Conservation (phyloP, 2,888 invertebrate species). For the Drosophila neotestacea region DNA sequence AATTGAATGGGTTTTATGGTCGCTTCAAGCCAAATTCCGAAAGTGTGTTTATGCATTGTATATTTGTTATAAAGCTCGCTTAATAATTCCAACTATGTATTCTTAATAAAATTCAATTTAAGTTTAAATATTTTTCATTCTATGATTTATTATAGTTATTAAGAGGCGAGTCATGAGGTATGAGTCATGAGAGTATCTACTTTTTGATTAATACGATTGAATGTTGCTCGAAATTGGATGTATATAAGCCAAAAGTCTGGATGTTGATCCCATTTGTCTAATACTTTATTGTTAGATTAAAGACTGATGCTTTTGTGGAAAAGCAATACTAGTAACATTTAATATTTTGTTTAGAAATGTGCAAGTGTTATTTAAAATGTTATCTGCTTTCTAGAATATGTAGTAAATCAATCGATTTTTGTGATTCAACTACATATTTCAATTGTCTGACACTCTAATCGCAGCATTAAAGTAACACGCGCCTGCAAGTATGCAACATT, state of each 20-base stretch:
- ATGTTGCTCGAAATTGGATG: too few relatives aligned
- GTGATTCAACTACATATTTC: neutral
- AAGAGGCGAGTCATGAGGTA: neutral
- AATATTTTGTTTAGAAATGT: too few relatives aligned
- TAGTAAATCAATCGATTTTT: neutral
- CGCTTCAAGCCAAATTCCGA: conserved; percentile 10
- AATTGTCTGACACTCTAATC: conserved; percentile 22
- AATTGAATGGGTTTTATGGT: conserved; percentile 28
- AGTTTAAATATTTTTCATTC: neutral
- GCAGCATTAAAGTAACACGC: conserved; percentile 14
- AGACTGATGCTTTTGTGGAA: too few relatives aligned
- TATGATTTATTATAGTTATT: neutral
- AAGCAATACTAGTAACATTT: too few relatives aligned
- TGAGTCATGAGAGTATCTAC: too few relatives aligned
- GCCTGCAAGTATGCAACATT: conserved; percentile 37
- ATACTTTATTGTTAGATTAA: too few relatives aligned
- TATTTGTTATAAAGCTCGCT: conserved; percentile 4
- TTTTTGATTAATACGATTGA: too few relatives aligned
- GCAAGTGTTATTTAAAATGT: neutral
- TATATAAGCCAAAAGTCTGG: too few relatives aligned
- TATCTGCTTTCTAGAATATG: neutral
- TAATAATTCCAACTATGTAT: neutral
- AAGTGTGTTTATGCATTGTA: conserved; percentile 11
- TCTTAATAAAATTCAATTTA: neutral
- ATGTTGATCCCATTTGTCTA: too few relatives aligned